phyloP scores from a whole-genome alignment of 2,888 invertebrate genomes.

The Hirtodrosophila duncani region DNA sequence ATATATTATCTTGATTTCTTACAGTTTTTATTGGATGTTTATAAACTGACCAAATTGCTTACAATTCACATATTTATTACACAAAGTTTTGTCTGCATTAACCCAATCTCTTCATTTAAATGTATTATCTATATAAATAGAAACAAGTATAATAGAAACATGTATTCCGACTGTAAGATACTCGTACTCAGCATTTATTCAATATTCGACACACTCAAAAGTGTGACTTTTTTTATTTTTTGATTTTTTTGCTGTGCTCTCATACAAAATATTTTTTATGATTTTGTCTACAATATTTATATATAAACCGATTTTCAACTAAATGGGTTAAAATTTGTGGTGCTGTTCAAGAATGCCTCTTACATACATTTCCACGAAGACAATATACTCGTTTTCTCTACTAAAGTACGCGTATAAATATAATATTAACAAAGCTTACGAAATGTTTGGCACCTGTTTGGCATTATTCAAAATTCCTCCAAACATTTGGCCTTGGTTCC shows the following conservation, averaged over 20 bases:
- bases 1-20: slow-evolving; percentile 4
- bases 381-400: neutral
- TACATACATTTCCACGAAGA: slow-evolving; percentile 13
- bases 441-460: slow-evolving; percentile 35
- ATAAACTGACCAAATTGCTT: too few relatives aligned
- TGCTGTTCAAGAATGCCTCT: too few relatives aligned
- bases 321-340: too few relatives aligned
- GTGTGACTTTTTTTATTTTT: too few relatives aligned
- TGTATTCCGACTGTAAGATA: too few relatives aligned
- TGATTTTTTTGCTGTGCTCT: neutral
- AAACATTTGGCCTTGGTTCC: slow-evolving; percentile 2
- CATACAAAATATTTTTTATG: neutral
- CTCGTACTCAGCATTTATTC: too few relatives aligned
- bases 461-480: slow-evolving; percentile 8
- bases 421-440: slow-evolving; percentile 17
- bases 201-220: too few relatives aligned
- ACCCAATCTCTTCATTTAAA: slow-evolving; percentile 7
- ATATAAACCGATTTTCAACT: too few relatives aligned
- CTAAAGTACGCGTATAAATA: slow-evolving; percentile 1
- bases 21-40: slow-evolving; percentile 2
- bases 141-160: too few relatives aligned
- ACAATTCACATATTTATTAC: too few relatives aligned
- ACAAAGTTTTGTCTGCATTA: slow-evolving; percentile 30
- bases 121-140: neutral
- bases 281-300: too few relatives aligned